Percentiles rank a stretch among this genome's conserved stretches.
phyloP scores from a whole-genome alignment of 2,113 vertebrate genomes.

The Poeciliopsis prolifica region DNA sequence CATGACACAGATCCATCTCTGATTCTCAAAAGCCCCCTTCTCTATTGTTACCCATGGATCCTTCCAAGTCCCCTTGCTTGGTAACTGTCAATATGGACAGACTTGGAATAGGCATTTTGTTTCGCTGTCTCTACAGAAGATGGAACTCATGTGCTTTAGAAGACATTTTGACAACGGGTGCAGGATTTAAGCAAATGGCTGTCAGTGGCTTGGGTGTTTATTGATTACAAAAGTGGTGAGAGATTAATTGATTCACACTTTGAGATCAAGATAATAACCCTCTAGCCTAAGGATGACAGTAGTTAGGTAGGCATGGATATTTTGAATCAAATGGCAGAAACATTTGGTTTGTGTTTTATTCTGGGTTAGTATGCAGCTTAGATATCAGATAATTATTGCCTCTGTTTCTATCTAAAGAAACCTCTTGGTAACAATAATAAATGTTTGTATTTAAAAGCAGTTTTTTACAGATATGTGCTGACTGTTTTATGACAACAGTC shows the following conservation, averaged over 20 bases:
- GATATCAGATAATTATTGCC: conserved; percentile 8
- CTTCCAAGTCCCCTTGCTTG: conserved; percentile 37
- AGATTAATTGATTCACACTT: conserved; percentile 81
- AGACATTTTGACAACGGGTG: conserved; percentile 68
- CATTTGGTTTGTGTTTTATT: conserved; percentile 23
- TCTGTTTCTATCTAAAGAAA: neutral
- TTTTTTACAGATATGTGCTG: neutral
- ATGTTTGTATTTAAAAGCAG: no score
- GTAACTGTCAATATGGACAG: conserved; percentile 54
- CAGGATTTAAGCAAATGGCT: conserved; percentile 50
- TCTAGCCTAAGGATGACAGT: conserved; percentile 62
- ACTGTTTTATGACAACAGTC: no score
- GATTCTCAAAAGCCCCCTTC: conserved; percentile 60
- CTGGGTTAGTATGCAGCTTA: neutral
- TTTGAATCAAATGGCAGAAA: conserved; percentile 33
- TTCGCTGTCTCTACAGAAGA: conserved; percentile 47
- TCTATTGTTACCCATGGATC: conserved; percentile 53
- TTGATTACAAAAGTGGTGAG: conserved; percentile 76
- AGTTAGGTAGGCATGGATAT: conserved; percentile 20
- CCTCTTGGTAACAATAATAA: neutral
- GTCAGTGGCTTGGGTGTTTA: conserved; percentile 76
- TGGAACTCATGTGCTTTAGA: conserved; percentile 51
- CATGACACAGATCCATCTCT: conserved; percentile 72
- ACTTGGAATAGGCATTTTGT: conserved; percentile 62
- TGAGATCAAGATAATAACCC: conserved; percentile 77